Evolutionary conservation across 2,888 invertebrate species (phyloP).

Genomic region (Tetropium fuscum): DNA sequence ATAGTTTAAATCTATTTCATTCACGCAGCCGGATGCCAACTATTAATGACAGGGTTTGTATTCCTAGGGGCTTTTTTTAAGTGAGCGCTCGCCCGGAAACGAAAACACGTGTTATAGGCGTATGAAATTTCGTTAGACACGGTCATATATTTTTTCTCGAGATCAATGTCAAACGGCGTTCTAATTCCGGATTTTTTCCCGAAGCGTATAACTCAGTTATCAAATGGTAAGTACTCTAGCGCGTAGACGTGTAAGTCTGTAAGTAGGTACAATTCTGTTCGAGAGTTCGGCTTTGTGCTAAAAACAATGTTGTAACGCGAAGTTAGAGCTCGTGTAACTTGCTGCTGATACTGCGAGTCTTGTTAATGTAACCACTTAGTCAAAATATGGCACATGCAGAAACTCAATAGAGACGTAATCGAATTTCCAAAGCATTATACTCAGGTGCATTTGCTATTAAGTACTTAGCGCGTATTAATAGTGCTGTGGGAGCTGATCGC

Average conservation of each 20-base stretch:
- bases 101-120: not conserved
- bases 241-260: too few species aligned
- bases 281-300: constrained; percentile 10
- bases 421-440: constrained; percentile 11
- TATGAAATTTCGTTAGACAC: not conserved
- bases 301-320: constrained; percentile 15
- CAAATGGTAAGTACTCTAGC: not conserved
- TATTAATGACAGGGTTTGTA: too few species aligned
- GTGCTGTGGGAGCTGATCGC: too few species aligned
- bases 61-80: not conserved
- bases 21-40: too few species aligned
- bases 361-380: constrained; percentile 23
- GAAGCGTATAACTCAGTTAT: too few species aligned
- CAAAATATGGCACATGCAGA: constrained; percentile 13
- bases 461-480: too few species aligned
- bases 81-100: not conserved
- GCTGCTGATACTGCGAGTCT: constrained; percentile 3
- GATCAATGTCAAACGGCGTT: too few species aligned
- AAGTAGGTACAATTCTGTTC: constrained; percentile 1
- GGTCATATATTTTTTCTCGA: not conserved
- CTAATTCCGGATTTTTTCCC: too few species aligned
- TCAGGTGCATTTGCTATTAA: constrained; percentile 3
- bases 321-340: constrained; percentile 10
- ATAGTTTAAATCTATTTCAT: too few species aligned
- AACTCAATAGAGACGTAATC: constrained; percentile 23